phyloP scores from a whole-genome alignment of 30 jellyfish, hydroid and myxozoan species.

The Aurelia aurita region DNA sequence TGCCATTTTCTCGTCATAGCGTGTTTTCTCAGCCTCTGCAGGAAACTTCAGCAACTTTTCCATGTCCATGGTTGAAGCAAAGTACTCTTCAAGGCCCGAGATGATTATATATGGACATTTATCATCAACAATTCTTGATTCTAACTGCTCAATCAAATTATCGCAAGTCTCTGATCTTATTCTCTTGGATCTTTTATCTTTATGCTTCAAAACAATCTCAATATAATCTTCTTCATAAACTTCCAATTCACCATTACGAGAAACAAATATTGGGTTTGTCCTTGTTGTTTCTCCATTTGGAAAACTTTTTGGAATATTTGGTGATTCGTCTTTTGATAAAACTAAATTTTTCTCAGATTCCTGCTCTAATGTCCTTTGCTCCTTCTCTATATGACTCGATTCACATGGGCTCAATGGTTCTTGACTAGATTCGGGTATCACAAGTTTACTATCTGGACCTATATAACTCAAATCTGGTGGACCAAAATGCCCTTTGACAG shows the following conservation, averaged over 20 bases:
- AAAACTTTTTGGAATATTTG: not conserved
- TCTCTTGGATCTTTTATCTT: slow-evolving; percentile 55
- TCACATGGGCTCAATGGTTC: not conserved
- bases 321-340: not conserved
- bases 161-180: slow-evolving; percentile 84
- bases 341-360: not conserved
- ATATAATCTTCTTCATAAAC: slow-evolving; percentile 69
- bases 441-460: not conserved
- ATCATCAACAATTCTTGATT: slow-evolving; percentile 69
- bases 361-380: not conserved
- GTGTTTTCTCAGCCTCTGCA: slow-evolving; percentile 58
- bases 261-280: slow-evolving; percentile 11
- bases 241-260: slow-evolving; percentile 60
- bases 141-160: slow-evolving; percentile 75
- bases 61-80: slow-evolving; percentile 70
- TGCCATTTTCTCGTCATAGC: slow-evolving; percentile 72
- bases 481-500: not conserved
- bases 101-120: slow-evolving; percentile 65
- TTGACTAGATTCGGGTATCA: not conserved
- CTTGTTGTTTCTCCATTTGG: not conserved
- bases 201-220: slow-evolving; percentile 58
- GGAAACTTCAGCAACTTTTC: slow-evolving; percentile 65
- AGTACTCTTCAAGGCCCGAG: slow-evolving; percentile 89
- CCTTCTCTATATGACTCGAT: not conserved
- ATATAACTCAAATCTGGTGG: slow-evolving; percentile 8